These are phyloP conservation scores for Drosophila mimica DNA, from an alignment of 2,888 invertebrate genomes.

Conservation along the genomic window DNA sequence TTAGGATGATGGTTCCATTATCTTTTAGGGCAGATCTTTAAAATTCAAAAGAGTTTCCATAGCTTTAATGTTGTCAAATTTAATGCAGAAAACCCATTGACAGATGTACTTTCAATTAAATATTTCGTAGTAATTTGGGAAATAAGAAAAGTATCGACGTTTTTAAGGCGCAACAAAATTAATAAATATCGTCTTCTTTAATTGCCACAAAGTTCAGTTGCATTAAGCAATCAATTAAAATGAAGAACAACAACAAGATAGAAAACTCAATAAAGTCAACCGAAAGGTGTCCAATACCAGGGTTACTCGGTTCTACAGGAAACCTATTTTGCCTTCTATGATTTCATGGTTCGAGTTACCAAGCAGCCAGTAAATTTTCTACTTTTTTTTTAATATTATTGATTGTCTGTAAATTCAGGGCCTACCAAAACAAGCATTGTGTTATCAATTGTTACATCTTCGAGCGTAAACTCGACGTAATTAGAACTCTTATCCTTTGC, in stretches of 20 bases:
- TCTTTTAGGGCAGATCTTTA: not conserved
- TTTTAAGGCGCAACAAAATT: not conserved
- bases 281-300: conserved; percentile 47
- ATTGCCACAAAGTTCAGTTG: conserved; percentile 34
- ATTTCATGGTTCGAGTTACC: not conserved
- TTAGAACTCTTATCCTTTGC: conserved; percentile 47
- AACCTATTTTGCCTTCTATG: not conserved
- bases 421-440: conserved; percentile 38
- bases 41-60: not conserved
- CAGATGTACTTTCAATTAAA: not conserved
- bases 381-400: conserved; percentile 52
- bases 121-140: not conserved
- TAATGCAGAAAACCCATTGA: not conserved
- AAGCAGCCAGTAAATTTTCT: conserved; percentile 30
- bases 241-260: not conserved
- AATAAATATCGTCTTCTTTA: not conserved
- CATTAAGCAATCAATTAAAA: not conserved
- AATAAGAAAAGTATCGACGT: not conserved
- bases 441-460: conserved; percentile 64
- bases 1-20: not conserved
- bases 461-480: conserved; percentile 53
- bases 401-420: conserved; percentile 35
- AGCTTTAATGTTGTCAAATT: not conserved
- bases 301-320: conserved; percentile 27
- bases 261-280: conserved; percentile 19